Percentiles rank a stretch among this genome's conserved stretches.
These are phyloP conservation scores for Acropternis orthonyx DNA, from an alignment of 2,797 vertebrate genomes.

Conservation along the genomic window DNA sequence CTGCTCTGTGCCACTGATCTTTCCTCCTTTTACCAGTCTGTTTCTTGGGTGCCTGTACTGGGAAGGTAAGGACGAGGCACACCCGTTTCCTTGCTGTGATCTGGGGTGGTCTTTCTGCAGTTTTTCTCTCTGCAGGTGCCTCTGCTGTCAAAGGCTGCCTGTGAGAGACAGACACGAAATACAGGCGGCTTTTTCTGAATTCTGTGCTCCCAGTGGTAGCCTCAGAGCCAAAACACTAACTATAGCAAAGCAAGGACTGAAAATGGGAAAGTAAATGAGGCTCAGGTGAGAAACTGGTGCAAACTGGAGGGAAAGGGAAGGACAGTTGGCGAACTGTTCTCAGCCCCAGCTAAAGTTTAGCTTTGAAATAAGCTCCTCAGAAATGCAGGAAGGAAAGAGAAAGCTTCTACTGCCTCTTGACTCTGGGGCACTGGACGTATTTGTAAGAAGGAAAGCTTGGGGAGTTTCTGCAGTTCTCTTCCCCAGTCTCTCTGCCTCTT, in stretches of 20 bases:
- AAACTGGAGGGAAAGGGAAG: neutral
- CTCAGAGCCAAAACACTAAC: neutral
- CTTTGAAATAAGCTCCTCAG: neutral
- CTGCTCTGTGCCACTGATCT: accelerated
- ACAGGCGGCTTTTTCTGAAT: accelerated
- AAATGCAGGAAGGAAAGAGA: neutral
- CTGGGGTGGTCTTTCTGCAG: neutral
- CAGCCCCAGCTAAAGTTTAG: neutral
- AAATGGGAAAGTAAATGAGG: neutral
- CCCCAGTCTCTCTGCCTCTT: accelerated
- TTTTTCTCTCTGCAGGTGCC: neutral
- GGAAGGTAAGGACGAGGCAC: neutral
- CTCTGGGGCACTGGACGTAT: neutral
- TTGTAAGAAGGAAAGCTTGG: neutral
- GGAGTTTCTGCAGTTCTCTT: neutral
- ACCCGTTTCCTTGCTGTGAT: neutral
- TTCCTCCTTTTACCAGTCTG: accelerated
- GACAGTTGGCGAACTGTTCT: accelerated
- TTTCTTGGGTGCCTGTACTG: neutral
- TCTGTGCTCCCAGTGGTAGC: neutral
- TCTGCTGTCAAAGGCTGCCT: neutral
- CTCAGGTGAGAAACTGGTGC: neutral
- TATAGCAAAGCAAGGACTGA: neutral
- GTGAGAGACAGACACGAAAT: accelerated
- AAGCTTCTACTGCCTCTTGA: neutral